Conservation (phyloP, 2,888 invertebrate species). For the Caenorhabditis auriculariae region DNA sequence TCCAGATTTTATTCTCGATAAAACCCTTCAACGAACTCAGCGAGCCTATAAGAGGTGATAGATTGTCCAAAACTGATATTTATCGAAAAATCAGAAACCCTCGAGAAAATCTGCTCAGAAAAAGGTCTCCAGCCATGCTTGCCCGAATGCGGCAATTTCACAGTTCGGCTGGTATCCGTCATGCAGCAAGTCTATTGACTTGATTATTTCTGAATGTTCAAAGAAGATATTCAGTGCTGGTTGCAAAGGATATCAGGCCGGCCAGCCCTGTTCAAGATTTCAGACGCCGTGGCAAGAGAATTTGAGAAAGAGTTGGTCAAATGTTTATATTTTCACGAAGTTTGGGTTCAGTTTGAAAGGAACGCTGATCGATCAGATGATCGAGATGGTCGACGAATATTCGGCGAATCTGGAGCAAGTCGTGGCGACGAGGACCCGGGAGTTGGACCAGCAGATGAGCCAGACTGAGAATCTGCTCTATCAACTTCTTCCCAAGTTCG, state of each 20-base stretch:
- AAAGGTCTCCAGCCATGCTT: slow-evolving; percentile 20
- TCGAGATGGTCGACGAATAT: slow-evolving; percentile 49
- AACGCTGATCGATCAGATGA: slow-evolving; percentile 48
- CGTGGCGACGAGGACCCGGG: slow-evolving; percentile 39
- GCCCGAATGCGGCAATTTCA: slow-evolving; percentile 25
- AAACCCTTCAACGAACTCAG: slow-evolving; percentile 36
- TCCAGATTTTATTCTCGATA: slow-evolving; percentile 40
- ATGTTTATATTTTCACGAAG: neutral
- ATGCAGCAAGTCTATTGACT: slow-evolving; percentile 22
- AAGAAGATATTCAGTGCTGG: slow-evolving; percentile 24
- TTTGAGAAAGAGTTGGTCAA: slow-evolving; percentile 37
- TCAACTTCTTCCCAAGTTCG: slow-evolving; percentile 41
- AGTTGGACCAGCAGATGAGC: slow-evolving; percentile 30
- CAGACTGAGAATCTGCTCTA: slow-evolving; percentile 39
- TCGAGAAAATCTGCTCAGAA: neutral
- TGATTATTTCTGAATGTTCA: neutral
- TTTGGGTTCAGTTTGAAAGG: slow-evolving; percentile 35
- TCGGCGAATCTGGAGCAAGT: slow-evolving; percentile 44
- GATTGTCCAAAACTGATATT: neutral
- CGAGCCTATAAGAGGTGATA: slow-evolving; percentile 22
- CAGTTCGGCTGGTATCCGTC: slow-evolving; percentile 34
- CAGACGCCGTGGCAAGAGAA: slow-evolving; percentile 40
- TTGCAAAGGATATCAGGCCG: slow-evolving; percentile 23
- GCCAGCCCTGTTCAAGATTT: slow-evolving; percentile 35
- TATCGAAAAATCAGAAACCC: neutral